Evolutionary conservation across 2,888 invertebrate species (phyloP), one percentile per base, ranked within the genome.

Genomic region (Nesidiocoris tenuis): DNA sequence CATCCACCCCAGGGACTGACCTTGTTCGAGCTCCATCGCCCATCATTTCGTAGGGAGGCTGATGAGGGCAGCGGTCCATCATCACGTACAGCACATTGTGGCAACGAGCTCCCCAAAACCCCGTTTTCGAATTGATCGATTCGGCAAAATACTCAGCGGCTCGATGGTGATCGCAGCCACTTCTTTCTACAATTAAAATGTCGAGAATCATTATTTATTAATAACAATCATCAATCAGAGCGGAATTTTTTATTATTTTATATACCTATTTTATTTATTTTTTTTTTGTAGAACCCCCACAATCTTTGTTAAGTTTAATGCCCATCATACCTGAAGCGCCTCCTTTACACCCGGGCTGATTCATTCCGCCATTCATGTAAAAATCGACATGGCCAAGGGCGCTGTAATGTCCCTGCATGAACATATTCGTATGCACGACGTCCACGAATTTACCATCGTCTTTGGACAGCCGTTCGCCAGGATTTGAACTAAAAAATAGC

Each of bases 381-480:
- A 91, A 91, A 81, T 91, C 91, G 0, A 88, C 87, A 81, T 91
- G 90, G 0, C 91, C 91, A 79, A 88, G 87, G 39, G 87, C 84
- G 79, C 90, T 88, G 18, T 89, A 82, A 80, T 89, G 88, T 0
- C 91, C 91, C 80, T 90, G 89, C 0, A 90, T 83, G 79, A 90
- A 86, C 0, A 90, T 90, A 81, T 91, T 91, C 0, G 91, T 90
- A 80, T 91, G 91, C 68, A 90, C 86, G 1, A 91, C 88, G 81
- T 91, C 91, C 0, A 91, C 91, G 81, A 90, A 91, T 1, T 84
- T 82, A 0, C 90, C 91, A 80, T 91, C 91, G 0, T 84, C 83
- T 0, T 86, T 82, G 81, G 90, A 90, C 68, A 91, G 81, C 80
- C 90, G 90, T 24, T 80, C 76, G 1, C 74, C 59, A 2, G 57